Evolutionary conservation across 2,888 invertebrate genomes (phyloP), one percentile per base, ranked within the genome.

Genomic region (Folsomia candida): DNA sequence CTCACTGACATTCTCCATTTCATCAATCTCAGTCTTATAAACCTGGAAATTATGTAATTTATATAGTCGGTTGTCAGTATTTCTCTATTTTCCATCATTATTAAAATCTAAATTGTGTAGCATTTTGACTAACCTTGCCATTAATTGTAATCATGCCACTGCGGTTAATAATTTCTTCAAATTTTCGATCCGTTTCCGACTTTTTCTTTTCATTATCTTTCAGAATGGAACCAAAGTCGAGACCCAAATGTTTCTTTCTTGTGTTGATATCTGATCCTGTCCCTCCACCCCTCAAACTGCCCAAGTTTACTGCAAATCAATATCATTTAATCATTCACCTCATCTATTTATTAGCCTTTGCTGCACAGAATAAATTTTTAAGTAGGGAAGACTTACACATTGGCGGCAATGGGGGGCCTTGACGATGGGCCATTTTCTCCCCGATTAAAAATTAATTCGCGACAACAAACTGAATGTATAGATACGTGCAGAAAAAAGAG

Each of bases 121-220:
- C 6, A 6, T 57, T 57, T 24, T 6, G 18, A 67, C 81, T 79
- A 82, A 87, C 87, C 81, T 83, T 83, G 62, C 91, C 91, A 80
- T 91, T 89, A 71, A 97, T 91, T 75, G 88, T 93, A 74, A 97
- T 85, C 81, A 93, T 91, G 69, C 96, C 96, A 82, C 92, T 94
- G 85, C 92, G 91, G 85, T 93, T 91, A 89, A 93, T 94, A 70
- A 97, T 96, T 84, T 95, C 94, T 81, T 91, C 89, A 81, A 96
- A 88, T 83, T 92, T 92, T 76, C 88, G 88, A 82, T 96, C 95
- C 67, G 87, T 86, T 81, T 88, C 88, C 25, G 83, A 84, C 77
- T 83, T 83, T 51, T 83, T 87, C 29, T 81, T 89, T n/a, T 76
- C 69, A 24, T 57, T 47, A n/a, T 70, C 63, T 57, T 66, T 51